A percentile compares a stretch with the other conserved stretches of the same genome.
These are phyloP conservation scores for Heloderma charlesbogerti DNA, from an alignment of 2,113 vertebrate genomes.

Conservation along the genomic window DNA sequence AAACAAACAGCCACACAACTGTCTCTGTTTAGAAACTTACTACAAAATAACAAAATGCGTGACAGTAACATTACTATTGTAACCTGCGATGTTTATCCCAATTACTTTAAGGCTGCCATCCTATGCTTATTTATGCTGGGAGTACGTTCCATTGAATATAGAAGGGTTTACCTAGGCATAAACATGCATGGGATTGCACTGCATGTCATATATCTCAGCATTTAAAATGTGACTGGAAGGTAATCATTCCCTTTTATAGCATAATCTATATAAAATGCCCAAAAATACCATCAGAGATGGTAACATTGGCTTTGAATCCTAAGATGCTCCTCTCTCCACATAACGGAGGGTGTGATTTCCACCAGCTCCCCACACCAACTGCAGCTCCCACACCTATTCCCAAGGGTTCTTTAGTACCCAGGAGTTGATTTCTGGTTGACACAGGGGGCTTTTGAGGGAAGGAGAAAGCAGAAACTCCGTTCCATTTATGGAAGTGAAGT, in stretches of 20 bases:
- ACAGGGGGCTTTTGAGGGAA: not conserved
- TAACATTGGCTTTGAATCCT: not conserved
- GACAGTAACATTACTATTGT: not conserved
- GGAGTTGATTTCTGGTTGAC: not conserved
- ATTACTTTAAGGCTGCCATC: not conserved
- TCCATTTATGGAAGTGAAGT: not conserved
- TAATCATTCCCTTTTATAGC: constrained; percentile 30
- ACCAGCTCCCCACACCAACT: not conserved
- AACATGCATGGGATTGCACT: not conserved
- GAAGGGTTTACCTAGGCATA: too few species aligned
- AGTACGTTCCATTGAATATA: too few species aligned
- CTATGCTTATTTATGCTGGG: not conserved
- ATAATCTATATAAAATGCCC: not conserved
- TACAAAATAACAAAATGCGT: not conserved
- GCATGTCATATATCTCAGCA: not conserved
- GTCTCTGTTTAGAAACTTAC: not conserved
- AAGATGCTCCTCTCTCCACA: not conserved
- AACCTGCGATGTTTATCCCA: not conserved
- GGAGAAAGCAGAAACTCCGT: not conserved
- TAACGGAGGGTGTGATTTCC: not conserved
- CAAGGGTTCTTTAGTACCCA: not conserved
- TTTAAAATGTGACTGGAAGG: constrained; percentile 26
- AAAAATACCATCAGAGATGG: not conserved
- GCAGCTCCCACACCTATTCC: not conserved
- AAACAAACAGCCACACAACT: not conserved